A percentile compares a stretch with the other conserved stretches of the same genome.
Conservation (phyloP, 2,888 invertebrate species). For the Chymomyza amoena region DNA sequence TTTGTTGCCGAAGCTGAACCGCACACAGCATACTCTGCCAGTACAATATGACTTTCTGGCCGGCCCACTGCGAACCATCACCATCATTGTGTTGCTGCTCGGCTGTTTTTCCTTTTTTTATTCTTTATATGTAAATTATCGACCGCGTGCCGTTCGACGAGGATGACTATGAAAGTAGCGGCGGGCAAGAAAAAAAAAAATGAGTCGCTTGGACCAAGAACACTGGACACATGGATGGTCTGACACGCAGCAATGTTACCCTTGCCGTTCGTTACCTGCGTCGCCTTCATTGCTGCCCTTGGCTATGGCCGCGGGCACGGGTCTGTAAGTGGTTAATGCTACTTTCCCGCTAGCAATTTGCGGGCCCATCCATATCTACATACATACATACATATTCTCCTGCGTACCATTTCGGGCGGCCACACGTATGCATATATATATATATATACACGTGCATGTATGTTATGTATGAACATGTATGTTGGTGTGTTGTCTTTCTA, state of each 20-base stretch:
- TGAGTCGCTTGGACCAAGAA: background rate
- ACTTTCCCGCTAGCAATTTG: constrained; percentile 67
- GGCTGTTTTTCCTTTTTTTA: background rate
- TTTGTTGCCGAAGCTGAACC: background rate
- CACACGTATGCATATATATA: constrained; percentile 2
- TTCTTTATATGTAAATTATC: constrained; percentile 66
- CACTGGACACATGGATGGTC: background rate
- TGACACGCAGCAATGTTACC: constrained; percentile 51
- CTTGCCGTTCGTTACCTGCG: constrained; percentile 4
- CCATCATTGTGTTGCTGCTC: background rate
- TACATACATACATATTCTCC: constrained; percentile 47
- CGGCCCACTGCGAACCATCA: background rate
- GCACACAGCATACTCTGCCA: background rate
- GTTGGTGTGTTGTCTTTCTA: constrained; percentile 6
- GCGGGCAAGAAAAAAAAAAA: background rate
- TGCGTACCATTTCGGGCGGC: constrained; percentile 57
- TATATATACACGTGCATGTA: too few relatives aligned
- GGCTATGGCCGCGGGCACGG: constrained; percentile 9
- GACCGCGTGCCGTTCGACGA: constrained; percentile 48
- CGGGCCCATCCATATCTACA: background rate
- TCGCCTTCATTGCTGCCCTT: background rate
- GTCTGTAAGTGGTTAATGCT: constrained; percentile 69
- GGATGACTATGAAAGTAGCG: constrained; percentile 11
- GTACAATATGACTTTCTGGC: background rate
- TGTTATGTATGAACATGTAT: constrained; percentile 31